Evolutionary conservation across 1,140 invertebrate genomes (phyloP).

Genomic region (Drosophila nasuta): DNA sequence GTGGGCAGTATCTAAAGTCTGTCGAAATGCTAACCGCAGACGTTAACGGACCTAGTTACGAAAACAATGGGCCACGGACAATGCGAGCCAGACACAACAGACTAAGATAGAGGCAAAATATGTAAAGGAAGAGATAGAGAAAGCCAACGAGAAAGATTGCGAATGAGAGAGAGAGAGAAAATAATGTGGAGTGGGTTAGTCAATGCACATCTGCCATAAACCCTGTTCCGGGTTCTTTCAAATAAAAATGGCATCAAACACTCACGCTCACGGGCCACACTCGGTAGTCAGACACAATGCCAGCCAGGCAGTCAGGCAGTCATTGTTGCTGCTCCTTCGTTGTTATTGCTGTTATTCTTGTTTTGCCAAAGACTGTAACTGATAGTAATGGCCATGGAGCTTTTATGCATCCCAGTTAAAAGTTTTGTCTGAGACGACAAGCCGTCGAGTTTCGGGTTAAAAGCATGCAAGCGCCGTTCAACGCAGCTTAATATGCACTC

Average conservation of each 20-base stretch:
- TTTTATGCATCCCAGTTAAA: constrained; percentile 72
- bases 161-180: constrained; percentile 1
- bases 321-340: constrained; percentile 19
- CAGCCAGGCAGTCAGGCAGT: constrained; percentile 24
- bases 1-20: constrained; percentile 9
- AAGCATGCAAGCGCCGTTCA: constrained; percentile 65
- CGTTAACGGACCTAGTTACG: constrained; percentile 23
- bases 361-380: constrained; percentile 60
- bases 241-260: constrained; percentile 80
- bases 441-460: constrained; percentile 72
- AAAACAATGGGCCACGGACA: constrained; percentile 46
- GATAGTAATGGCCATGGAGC: constrained; percentile 74
- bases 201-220: constrained; percentile 73
- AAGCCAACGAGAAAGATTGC: background rate
- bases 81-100: constrained; percentile 30
- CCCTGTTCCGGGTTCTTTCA: constrained; percentile 50
- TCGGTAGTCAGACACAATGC: constrained; percentile 47
- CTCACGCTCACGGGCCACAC: constrained; percentile 33
- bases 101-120: constrained; percentile 20
- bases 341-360: constrained; percentile 37
- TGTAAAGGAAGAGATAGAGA: constrained; percentile 1
- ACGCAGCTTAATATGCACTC: constrained; percentile 69
- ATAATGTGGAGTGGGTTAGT: constrained; percentile 6
- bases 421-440: constrained; percentile 75
- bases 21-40: constrained; percentile 50